A percentile compares a stretch with the other conserved stretches of the same genome.
phyloP scores from a whole-genome alignment of 2,888 invertebrate species.

The Drosophila nigricruria region DNA sequence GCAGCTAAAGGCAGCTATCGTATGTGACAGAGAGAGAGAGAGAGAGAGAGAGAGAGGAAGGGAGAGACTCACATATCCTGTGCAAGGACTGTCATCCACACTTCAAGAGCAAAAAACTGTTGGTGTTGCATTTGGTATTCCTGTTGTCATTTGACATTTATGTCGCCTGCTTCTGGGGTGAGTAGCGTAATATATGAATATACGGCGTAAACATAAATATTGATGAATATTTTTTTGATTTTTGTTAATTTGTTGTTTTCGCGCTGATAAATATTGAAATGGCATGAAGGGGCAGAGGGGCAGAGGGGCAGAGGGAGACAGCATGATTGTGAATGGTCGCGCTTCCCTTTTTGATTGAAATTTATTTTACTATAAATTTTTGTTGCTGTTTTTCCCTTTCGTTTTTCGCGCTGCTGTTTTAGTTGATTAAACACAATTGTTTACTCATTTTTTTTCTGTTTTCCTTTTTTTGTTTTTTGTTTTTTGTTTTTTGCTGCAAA shows the following conservation, averaged over 20 bases:
- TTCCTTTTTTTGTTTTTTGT: neutral
- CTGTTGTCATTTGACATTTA: slow-evolving; percentile 49
- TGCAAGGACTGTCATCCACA: slow-evolving; percentile 21
- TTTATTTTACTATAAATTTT: slow-evolving; percentile 34
- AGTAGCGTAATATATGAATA: slow-evolving; percentile 24
- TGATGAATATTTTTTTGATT: slow-evolving; percentile 27
- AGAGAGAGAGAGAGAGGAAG: neutral
- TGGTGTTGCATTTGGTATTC: slow-evolving; percentile 46
- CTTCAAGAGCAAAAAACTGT: slow-evolving; percentile 33
- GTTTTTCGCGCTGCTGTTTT: slow-evolving; percentile 51
- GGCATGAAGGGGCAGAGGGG: too few relatives aligned
- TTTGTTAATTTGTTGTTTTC: slow-evolving; percentile 56
- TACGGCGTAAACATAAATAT: neutral
- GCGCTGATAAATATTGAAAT: slow-evolving; percentile 60
- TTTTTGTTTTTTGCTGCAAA: slow-evolving; percentile 44
- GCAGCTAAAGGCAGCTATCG: slow-evolving; percentile 3
- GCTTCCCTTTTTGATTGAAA: slow-evolving; percentile 51
- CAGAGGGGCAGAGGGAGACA: neutral
- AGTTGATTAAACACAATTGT: slow-evolving; percentile 77
- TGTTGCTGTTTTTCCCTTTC: neutral
- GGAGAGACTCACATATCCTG: slow-evolving; percentile 5
- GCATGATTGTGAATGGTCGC: slow-evolving; percentile 5
- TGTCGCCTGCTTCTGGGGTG: slow-evolving; percentile 55
- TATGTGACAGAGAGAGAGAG: neutral
- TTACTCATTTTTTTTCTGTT: slow-evolving; percentile 34